Evolutionary conservation across 2,888 invertebrate species (phyloP).

Genomic region (Cryptus armator): DNA sequence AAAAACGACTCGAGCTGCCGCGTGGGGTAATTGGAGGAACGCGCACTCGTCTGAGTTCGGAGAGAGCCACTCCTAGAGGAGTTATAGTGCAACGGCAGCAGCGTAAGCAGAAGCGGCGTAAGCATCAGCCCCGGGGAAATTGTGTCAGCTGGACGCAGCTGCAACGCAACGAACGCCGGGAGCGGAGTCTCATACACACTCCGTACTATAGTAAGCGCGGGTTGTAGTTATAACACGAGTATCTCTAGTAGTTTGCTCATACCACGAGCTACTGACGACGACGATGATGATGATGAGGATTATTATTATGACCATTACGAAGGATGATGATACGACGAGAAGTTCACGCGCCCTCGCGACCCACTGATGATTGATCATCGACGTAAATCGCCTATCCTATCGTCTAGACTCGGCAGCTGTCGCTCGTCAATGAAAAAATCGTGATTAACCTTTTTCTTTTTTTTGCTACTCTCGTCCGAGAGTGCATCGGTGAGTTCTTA

Average conservation of each 20-base stretch:
- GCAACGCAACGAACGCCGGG: slow-evolving; percentile 61
- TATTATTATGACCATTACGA: slow-evolving; percentile 48
- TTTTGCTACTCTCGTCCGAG: not conserved
- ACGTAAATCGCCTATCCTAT: slow-evolving; percentile 22
- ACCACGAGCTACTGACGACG: slow-evolving; percentile 22
- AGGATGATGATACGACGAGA: slow-evolving; percentile 44
- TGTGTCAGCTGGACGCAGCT: slow-evolving; percentile 70
- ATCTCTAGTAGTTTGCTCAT: slow-evolving; percentile 1
- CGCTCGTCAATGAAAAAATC: not conserved
- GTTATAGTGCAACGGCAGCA: slow-evolving; percentile 38
- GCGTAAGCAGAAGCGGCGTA: slow-evolving; percentile 25
- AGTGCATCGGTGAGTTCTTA: not conserved
- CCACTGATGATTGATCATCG: slow-evolving; percentile 58
- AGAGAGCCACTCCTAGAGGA: slow-evolving; percentile 61
- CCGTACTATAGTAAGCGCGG: not conserved
- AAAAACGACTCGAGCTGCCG: slow-evolving; percentile 22
- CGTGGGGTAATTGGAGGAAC: slow-evolving; percentile 52
- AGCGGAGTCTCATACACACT: slow-evolving; percentile 9
- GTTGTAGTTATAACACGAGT: not conserved
- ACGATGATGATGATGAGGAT: slow-evolving; percentile 28
- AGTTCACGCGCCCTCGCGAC: slow-evolving; percentile 61
- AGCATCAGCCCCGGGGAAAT: slow-evolving; percentile 65
- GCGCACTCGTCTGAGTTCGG: slow-evolving; percentile 5
- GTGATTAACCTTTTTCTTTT: not conserved
- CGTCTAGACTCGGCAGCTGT: slow-evolving; percentile 34